phyloP scores from a whole-genome alignment of 2,113 vertebrate species.

The Pristiophorus japonicus region DNA sequence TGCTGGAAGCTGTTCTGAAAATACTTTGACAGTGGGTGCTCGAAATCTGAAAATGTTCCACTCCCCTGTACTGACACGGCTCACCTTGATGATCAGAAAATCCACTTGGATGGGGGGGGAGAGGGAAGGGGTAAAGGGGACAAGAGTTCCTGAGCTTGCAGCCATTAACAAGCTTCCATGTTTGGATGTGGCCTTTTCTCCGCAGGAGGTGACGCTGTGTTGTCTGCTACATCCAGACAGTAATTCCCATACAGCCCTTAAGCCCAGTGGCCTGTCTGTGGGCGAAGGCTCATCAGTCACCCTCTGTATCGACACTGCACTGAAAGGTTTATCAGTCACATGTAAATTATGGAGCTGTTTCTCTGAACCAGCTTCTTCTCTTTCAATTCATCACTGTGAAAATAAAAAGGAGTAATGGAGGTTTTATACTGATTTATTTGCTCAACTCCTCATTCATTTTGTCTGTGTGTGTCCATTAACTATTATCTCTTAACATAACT shows the following conservation, averaged over 20 bases:
- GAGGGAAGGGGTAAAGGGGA: background rate
- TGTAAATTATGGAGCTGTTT: background rate
- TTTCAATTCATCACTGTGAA: background rate
- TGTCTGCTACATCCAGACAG: background rate
- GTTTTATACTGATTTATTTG: background rate
- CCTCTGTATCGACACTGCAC: background rate
- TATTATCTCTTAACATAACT: background rate
- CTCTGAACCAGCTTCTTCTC: background rate
- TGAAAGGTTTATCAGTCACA: background rate
- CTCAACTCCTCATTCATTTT: background rate
- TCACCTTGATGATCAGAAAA: background rate
- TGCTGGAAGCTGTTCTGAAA: constrained; percentile 28
- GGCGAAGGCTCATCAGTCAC: background rate
- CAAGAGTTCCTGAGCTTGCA: background rate
- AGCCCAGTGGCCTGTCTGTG: background rate
- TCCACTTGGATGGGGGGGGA: background rate
- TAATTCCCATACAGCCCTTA: background rate
- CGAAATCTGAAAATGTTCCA: background rate
- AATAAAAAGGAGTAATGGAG: background rate
- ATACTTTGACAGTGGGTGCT: background rate
- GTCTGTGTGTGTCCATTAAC: background rate
- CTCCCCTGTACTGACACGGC: background rate
- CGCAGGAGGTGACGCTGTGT: background rate
- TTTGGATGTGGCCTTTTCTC: background rate
- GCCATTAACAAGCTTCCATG: background rate